Evolutionary conservation across 2,113 vertebrate species (phyloP), one percentile per base, ranked within the genome.

Genomic region (Addax nasomaculatus): DNA sequence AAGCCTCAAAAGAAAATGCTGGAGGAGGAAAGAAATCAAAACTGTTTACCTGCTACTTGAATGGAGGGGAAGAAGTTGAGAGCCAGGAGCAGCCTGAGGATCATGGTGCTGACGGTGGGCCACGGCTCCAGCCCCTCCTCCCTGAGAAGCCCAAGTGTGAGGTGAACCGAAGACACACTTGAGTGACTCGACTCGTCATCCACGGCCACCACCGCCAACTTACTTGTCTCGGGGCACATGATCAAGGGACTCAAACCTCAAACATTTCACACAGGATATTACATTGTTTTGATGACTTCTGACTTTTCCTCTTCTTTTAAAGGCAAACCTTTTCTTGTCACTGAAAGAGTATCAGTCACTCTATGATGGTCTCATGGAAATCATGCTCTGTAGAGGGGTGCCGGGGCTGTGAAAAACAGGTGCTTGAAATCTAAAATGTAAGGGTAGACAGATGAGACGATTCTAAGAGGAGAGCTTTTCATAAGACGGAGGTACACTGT

Each of bases 11-110:
- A 87, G 51, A 91, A 97, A 97, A 97, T 10, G 4, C 16, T 43
- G 39, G 2, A 90, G 39, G 14, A 96, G 19, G n/a, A 97, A 96
- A 96, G 70, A 88, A 79, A 84, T 64, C 84, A 90, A 96, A 78
- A 88, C 30, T 7, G 7, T 93, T 98, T 99, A 99, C 99, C 99
- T 99, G 97, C 97, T 93, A 96, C 96, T 98, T 98, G 97, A 97
- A 98, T 97, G n/a, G 97, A 70, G 12, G 97, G 98, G 96, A 99
- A 98, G 97, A 99, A 97, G 97, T 93, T 98, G 98, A 99, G 96
- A 96, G 96, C 97, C 96, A 98, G 85, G 96, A 99, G 88, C 96
- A 99, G 97, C 97, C 95, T 88, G 92, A 98, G 85, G n/a, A 98
- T 93, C 99, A 99, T 99, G 80, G 96, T 95, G 81, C 85, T 97